phyloP scores from a whole-genome alignment of 2,888 invertebrate species.

The Hirtodrosophila histrioides region DNA sequence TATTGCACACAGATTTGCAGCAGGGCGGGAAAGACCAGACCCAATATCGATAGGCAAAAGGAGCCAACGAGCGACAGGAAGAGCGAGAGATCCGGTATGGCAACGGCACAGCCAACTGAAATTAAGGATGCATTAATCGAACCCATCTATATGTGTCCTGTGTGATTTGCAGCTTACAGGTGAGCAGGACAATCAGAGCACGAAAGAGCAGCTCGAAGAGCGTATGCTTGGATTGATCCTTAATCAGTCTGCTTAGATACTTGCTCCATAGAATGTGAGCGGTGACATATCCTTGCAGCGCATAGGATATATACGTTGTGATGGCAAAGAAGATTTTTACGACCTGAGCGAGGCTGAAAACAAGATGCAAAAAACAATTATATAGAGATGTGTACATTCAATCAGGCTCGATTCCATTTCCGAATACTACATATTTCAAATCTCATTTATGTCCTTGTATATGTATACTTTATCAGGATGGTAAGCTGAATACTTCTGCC shows the following conservation, averaged over 20 bases:
- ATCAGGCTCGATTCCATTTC: too few species aligned
- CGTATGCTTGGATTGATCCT: constrained; percentile 86
- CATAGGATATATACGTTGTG: constrained; percentile 96
- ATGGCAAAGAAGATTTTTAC: constrained; percentile 93
- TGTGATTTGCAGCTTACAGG: constrained; percentile 85
- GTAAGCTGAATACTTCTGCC: too few species aligned
- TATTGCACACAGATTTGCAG: constrained; percentile 92
- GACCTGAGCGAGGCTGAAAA: constrained; percentile 88
- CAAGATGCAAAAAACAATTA: too few species aligned
- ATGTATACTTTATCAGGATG: too few species aligned
- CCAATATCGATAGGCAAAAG: constrained; percentile 94
- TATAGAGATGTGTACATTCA: too few species aligned
- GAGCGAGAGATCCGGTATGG: constrained; percentile 94
- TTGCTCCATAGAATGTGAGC: constrained; percentile 95
- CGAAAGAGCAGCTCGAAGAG: constrained; percentile 91
- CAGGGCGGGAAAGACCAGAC: constrained; percentile 95
- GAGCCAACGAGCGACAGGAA: constrained; percentile 97
- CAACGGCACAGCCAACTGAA: constrained; percentile 88
- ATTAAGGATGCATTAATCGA: not conserved
- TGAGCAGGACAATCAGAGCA: constrained; percentile 87
- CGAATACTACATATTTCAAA: too few species aligned
- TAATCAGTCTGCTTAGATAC: constrained; percentile 87
- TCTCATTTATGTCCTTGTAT: too few species aligned
- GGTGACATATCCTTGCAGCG: constrained; percentile 99
- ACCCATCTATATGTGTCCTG: too few species aligned